Base-by-base conservation (phyloP, 2,797 vertebrate species). In the Ibycter americanus region DNA sequence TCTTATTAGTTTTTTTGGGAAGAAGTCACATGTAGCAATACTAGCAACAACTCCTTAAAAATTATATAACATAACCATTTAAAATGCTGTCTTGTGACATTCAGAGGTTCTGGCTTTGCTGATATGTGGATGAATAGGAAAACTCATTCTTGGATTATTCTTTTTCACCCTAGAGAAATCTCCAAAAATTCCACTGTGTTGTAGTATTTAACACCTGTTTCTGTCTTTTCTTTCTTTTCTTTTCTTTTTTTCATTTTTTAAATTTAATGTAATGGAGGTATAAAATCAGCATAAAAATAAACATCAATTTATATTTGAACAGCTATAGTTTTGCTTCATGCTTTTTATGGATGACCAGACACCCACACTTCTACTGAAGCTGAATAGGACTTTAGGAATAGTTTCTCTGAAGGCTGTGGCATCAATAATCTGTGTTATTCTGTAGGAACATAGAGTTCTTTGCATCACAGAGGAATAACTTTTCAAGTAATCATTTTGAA, bases 1-100 rank as follows among this genome's bases (percentile, higher is more conserved):
- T 59, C 11, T 47, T 26, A 32, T 2, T 34, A 46, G 6, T 14
- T n/a, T 55, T 52, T 18, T 1, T 3, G 3, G 6, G 2, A 29
- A 42, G 63, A 79, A 15, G 15, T 49, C n/a, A n/a, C 10, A n/a
- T 5, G 10, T 16, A 56, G 4, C 8, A 36, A 42, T 26, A 34
- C 3, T 22, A 85, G 9, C 44, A 72, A 34, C 13, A 22, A 34
- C 10, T 74, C 32, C 34, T 59, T 72, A 15, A 55, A 76, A 62
- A 65, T 25, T 74, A 8, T 3, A 1, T 36, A 54, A 34, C 4
- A 29, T 6, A n/a, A 5, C 4, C 4, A 29, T 20, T 44, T 54
- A 31, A 65, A 34, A 4, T 26, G 1, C 29, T 82, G 36, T 12
- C 22, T 34, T 19, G 17, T 34, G 46, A 9, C 4, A 36, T 40